A percentile compares a stretch with the other conserved stretches of the same genome.
These are phyloP conservation scores for Sinocyclocheilus anshuiensis DNA, from an alignment of 2,113 vertebrate species.

Conservation along the genomic window DNA sequence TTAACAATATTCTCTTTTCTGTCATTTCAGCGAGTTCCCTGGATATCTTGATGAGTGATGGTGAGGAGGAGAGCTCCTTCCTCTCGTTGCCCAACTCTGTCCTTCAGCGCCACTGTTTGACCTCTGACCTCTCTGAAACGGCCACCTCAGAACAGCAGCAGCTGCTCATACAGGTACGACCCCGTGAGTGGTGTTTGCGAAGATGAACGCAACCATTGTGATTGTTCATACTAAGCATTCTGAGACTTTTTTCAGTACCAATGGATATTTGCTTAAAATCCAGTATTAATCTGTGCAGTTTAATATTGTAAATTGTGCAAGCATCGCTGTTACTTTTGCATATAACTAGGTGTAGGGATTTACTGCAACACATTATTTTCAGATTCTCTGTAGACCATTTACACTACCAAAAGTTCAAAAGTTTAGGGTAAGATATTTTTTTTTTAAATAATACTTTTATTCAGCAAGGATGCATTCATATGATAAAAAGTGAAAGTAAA, in stretches of 20 bases:
- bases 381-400: neutral
- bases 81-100: slow-evolving; percentile 68
- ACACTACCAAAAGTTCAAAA: neutral
- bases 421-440: neutral
- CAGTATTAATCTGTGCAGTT: neutral
- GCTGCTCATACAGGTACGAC: slow-evolving; percentile 74
- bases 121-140: slow-evolving; percentile 68
- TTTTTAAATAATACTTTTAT: neutral
- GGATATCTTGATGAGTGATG: slow-evolving; percentile 71
- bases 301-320: neutral
- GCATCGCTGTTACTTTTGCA: neutral
- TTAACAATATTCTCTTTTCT: neutral
- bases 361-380: neutral
- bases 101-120: slow-evolving; percentile 74
- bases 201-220: no score
- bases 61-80: slow-evolving; percentile 71
- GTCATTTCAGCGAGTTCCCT: slow-evolving; percentile 69
- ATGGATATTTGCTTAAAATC: no score
- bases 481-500: neutral
- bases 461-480: neutral
- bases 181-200: no score
- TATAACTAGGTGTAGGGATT: neutral
- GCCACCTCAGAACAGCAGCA: slow-evolving; percentile 63
- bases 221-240: no score
- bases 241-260: no score